phyloP scores from a whole-genome alignment of 2,113 vertebrate species.

The Cebus imitator region DNA sequence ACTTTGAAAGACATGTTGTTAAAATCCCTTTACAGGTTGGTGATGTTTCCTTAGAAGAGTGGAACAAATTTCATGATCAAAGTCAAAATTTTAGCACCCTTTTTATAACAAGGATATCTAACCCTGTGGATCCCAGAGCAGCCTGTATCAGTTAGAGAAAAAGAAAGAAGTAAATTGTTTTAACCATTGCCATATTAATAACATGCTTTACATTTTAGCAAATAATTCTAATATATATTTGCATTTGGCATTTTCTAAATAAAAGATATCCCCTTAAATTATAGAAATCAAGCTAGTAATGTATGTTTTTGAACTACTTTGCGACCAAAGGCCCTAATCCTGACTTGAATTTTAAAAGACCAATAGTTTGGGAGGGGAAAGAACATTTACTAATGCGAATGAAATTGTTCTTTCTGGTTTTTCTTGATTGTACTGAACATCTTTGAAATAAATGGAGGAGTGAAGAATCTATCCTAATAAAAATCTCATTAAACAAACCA shows the following conservation, averaged over 20 bases:
- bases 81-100: slow-evolving; percentile 69
- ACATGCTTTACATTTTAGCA: background rate
- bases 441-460: background rate
- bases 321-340: background rate
- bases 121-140: slow-evolving; percentile 35
- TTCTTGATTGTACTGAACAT: background rate
- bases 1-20: slow-evolving; percentile 76
- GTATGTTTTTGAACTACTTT: background rate
- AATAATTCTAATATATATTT: slow-evolving; percentile 17
- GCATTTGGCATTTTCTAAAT: background rate
- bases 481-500: background rate
- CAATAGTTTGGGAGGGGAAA: background rate
- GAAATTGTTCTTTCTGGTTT: background rate
- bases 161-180: slow-evolving; percentile 30
- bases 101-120: slow-evolving; percentile 61
- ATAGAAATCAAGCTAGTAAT: background rate
- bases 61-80: slow-evolving; percentile 72
- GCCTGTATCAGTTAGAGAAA: background rate
- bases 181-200: slow-evolving; percentile 11
- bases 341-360: background rate
- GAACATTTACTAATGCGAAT: background rate
- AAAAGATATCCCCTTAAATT: background rate
- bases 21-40: slow-evolving; percentile 76
- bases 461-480: background rate
- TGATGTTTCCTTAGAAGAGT: slow-evolving; percentile 65